Conservation (phyloP, 2,113 vertebrate species). For the Sminthopsis crassicaudata region DNA sequence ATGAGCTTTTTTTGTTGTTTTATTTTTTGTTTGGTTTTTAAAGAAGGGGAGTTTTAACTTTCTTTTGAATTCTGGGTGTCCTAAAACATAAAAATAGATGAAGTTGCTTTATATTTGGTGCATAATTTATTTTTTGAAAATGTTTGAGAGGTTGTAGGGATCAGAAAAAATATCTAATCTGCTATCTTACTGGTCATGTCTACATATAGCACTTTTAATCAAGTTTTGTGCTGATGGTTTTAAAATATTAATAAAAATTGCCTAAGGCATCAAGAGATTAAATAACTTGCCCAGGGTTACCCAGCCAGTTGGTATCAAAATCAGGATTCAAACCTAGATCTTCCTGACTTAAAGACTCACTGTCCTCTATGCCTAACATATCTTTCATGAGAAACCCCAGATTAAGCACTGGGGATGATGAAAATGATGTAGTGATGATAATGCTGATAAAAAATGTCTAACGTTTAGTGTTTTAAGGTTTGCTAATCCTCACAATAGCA, state of each 20-base stretch:
- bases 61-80: too few relatives aligned
- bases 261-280: background rate
- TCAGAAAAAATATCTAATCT: too few relatives aligned
- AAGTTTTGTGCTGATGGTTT: too few relatives aligned
- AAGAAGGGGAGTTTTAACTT: too few relatives aligned
- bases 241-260: background rate
- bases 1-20: too few relatives aligned
- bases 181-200: too few relatives aligned
- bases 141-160: too few relatives aligned
- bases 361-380: background rate
- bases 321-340: background rate
- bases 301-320: background rate
- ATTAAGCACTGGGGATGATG: background rate
- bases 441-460: background rate
- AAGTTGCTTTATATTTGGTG: too few relatives aligned
- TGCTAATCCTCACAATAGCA: background rate
- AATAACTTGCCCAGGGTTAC: background rate
- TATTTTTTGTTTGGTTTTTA: too few relatives aligned
- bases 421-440: background rate
- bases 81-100: too few relatives aligned
- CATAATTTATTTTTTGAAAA: too few relatives aligned
- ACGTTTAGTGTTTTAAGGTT: background rate
- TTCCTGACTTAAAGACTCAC: background rate
- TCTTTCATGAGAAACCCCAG: background rate
- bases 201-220: too few relatives aligned